Percentiles rank a stretch among this genome's conserved stretches.
Evolutionary conservation across 2,888 invertebrate genomes (phyloP).

Genomic region (Plebejus melissa): DNA sequence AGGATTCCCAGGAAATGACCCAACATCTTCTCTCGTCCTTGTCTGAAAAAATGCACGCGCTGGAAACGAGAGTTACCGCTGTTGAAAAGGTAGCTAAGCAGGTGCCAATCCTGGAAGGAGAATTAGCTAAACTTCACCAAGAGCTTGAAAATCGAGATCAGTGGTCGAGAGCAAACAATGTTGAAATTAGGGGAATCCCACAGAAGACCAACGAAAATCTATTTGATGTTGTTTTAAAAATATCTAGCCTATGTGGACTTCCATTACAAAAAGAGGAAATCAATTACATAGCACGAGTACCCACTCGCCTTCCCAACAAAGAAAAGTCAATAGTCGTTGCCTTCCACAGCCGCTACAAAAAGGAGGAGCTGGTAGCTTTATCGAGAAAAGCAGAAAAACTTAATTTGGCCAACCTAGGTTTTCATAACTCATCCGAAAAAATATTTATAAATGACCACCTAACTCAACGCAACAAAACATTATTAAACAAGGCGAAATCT

Average conservation of each 20-base stretch:
- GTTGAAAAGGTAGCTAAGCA: neutral
- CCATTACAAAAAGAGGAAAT: neutral
- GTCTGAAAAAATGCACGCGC: neutral
- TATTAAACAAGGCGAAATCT: neutral
- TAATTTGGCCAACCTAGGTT: neutral
- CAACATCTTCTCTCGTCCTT: neutral
- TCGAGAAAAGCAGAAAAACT: neutral
- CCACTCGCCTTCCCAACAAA: neutral
- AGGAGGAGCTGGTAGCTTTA: neutral
- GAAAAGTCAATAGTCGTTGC: conserved; percentile 4
- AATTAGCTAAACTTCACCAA: neutral
- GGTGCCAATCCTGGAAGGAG: neutral
- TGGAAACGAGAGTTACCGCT: neutral
- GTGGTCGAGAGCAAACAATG: conserved; percentile 24
- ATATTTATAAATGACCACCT: too few species aligned
- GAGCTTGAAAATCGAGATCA: conserved; percentile 25
- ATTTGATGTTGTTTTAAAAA: neutral
- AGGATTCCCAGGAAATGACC: neutral
- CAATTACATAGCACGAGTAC: neutral
- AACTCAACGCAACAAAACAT: neutral
- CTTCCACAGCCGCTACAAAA: neutral
- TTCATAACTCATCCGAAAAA: too few species aligned
- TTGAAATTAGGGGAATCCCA: conserved; percentile 1
- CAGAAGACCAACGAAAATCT: conserved; percentile 28
- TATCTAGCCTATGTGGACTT: neutral